Conservation (phyloP, 2,888 invertebrate genomes). For the Epiblema foenella region DNA sequence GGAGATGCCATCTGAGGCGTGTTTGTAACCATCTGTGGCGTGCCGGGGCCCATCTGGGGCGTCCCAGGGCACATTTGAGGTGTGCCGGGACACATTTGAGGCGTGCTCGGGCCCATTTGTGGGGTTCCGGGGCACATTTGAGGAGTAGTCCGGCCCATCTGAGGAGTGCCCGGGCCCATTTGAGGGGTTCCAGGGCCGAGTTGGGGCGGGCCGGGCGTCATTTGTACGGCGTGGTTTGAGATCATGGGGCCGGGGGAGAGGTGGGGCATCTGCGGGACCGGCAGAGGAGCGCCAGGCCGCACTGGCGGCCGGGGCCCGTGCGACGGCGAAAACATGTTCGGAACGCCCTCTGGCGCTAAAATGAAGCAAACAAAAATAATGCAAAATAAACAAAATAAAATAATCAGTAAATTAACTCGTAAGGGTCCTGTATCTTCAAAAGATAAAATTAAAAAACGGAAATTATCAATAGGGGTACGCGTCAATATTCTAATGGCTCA, state of each 20-base stretch:
- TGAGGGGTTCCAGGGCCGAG: conserved; percentile 46
- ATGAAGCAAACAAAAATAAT: conserved; percentile 60
- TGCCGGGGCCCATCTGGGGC: conserved; percentile 60
- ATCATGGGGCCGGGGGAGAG: conserved; percentile 59
- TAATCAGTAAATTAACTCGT: conserved; percentile 33
- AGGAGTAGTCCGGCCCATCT: conserved; percentile 55
- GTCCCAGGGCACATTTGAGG: conserved; percentile 66
- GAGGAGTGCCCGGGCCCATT: conserved; percentile 52
- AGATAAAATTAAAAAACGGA: not conserved
- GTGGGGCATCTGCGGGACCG: conserved; percentile 58
- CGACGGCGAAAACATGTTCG: conserved; percentile 77
- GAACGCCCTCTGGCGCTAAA: conserved; percentile 80
- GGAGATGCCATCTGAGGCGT: conserved; percentile 77
- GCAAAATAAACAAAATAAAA: conserved; percentile 73
- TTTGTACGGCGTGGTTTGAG: conserved; percentile 49
- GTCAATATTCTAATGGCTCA: not conserved
- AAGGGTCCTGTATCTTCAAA: not conserved
- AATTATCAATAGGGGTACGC: not conserved
- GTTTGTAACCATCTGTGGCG: conserved; percentile 62
- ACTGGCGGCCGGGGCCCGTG: conserved; percentile 72
- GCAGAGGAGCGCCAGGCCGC: conserved; percentile 66
- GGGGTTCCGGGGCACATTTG: conserved; percentile 57
- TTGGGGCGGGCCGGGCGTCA: conserved; percentile 48
- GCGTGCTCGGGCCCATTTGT: conserved; percentile 62
- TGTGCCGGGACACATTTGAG: conserved; percentile 65